Conservation (phyloP, 1,140 invertebrate genomes). For the Drosophila erecta region DNA sequence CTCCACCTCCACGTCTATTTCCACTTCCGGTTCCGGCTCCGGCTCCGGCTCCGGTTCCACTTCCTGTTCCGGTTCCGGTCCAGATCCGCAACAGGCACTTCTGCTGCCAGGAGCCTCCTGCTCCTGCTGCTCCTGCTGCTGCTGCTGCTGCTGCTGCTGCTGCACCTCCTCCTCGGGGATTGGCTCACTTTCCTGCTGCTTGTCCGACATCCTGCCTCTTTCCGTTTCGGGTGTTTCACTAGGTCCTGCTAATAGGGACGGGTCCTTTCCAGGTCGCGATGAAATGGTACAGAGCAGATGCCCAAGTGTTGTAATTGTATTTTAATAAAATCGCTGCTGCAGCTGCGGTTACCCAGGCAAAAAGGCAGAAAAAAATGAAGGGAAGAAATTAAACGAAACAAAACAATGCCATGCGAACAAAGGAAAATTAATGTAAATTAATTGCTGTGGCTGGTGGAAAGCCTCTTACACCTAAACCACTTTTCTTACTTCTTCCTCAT, state of each 20-base stretch:
- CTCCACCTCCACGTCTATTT: background rate
- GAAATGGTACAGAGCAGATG: constrained; percentile 20
- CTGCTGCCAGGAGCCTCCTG: background rate
- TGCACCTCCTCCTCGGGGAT: constrained; percentile 1
- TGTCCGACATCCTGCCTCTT: constrained; percentile 38
- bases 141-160: background rate
- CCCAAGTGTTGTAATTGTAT: constrained; percentile 64
- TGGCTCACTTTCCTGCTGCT: constrained; percentile 1
- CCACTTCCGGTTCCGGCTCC: constrained; percentile 1
- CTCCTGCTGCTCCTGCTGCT: background rate
- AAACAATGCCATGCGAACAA: constrained; percentile 26
- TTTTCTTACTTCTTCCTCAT: background rate
- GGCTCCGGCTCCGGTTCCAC: background rate
- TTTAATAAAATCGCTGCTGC: constrained; percentile 58
- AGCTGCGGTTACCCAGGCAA: background rate
- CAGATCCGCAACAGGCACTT: background rate
- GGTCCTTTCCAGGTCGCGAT: constrained; percentile 8
- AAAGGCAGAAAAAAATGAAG: background rate
- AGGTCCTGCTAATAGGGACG: background rate
- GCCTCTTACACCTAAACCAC: constrained; percentile 31
- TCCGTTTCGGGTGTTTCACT: background rate
- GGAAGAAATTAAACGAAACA: background rate
- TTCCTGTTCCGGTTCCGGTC: background rate
- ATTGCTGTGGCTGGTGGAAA: constrained; percentile 57
- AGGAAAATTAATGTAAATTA: constrained; percentile 68